Evolutionary conservation across 2,113 vertebrate genomes (phyloP).

Genomic region (Dryoscopus gambensis): DNA sequence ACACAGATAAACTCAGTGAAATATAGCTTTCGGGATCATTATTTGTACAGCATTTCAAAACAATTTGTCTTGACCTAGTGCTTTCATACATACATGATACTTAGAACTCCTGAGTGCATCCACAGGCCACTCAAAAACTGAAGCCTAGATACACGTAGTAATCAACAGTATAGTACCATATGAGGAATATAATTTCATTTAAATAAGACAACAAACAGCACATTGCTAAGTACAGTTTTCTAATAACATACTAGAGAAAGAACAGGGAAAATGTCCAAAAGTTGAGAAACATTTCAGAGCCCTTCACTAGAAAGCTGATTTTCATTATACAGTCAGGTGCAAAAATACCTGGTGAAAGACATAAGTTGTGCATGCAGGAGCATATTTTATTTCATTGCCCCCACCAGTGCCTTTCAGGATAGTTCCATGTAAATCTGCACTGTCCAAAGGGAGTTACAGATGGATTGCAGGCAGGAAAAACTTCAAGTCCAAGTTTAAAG

Average conservation of each 20-base stretch:
- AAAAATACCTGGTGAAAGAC: neutral
- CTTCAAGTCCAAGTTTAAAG: neutral
- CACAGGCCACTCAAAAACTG: neutral
- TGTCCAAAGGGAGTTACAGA: neutral
- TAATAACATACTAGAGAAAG: neutral
- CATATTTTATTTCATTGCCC: neutral
- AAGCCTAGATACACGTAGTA: neutral
- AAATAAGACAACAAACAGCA: neutral
- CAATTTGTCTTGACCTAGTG: slow-evolving; percentile 20
- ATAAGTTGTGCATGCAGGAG: neutral
- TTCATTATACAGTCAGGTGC: neutral
- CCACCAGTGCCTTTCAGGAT: neutral
- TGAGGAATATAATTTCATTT: neutral
- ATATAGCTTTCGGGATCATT: slow-evolving; percentile 17
- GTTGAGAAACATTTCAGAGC: neutral
- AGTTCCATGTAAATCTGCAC: neutral
- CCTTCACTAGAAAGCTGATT: neutral
- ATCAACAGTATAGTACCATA: neutral
- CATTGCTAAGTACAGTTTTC: neutral
- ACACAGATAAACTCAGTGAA: slow-evolving; percentile 36
- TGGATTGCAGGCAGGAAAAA: neutral
- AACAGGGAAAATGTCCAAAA: neutral
- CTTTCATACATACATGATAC: neutral
- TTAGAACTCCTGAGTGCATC: neutral
- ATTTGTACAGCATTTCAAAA: slow-evolving; percentile 34